phyloP scores from a whole-genome alignment of 2,113 vertebrate species.

The Rhadina sibilatrix region DNA sequence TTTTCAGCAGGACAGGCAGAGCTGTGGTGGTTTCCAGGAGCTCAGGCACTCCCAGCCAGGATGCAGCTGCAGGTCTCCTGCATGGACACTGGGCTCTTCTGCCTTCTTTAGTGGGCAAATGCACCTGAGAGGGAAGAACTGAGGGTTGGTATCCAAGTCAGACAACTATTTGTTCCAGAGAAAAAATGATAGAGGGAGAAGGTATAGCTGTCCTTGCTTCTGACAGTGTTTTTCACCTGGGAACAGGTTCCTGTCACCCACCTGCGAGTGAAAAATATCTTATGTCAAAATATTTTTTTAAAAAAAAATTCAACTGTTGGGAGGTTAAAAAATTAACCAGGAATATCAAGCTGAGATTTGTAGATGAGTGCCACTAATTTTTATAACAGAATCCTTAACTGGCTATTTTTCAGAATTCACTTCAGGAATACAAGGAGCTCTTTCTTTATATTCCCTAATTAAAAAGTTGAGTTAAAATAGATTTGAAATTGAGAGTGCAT shows the following conservation, averaged over 20 bases:
- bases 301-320: neutral
- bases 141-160: neutral
- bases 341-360: neutral
- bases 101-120: neutral
- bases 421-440: neutral
- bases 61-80: neutral
- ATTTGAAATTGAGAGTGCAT: neutral
- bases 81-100: neutral
- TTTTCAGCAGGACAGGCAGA: neutral
- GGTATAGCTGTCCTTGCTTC: neutral
- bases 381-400: neutral
- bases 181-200: neutral
- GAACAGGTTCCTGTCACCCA: neutral
- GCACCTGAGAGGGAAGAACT: neutral
- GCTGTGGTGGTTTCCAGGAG: neutral
- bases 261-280: neutral
- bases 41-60: neutral
- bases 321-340: slow-evolving; percentile 1
- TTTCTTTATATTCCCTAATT: neutral
- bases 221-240: neutral
- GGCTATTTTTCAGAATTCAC: slow-evolving; percentile 7
- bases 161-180: neutral
- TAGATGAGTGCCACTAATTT: neutral
- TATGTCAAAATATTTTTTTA: neutral
- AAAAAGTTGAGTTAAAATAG: neutral